Evolutionary conservation across 1,140 invertebrate genomes (phyloP), one percentile per base, ranked within the genome.

Genomic region (Ostrea edulis): DNA sequence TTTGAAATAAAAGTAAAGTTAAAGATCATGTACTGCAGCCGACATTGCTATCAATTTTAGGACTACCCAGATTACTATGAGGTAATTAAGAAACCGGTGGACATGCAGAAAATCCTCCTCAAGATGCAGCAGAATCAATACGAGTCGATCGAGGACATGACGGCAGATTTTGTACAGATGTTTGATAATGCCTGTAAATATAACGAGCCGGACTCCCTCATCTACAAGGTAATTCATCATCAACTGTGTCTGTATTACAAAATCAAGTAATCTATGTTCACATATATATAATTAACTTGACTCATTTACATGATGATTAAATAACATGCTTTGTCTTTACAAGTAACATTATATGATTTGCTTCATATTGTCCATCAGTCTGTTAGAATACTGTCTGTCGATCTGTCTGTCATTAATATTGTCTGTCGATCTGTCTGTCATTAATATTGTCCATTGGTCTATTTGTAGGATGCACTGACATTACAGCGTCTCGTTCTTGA

Each of bases 101-200:
- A 99, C 94, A 97, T 99, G 97, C 98, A 99, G 92, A 97, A 97
- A 90, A 99, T 99, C 89, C 97, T 97, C 0, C 97, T 98, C 81
- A 98, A 98, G 93, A 95, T 99, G 65, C 97, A 97, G 93, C 96
- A 96, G 54, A 94, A 92, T 51, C 93, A 95, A 87, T 99, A 99
- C 94, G 97, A 97, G 20, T 97, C 96, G 87, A 95, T 99, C 11
- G 98, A 99, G 84, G 98, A 99, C 90, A 95, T 99, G 65, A 97
- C 98, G 0, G 96, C 97, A 0, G 99, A 99, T 95, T 97, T 99
- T 93, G 97, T 98, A 90, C 95, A 99, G 20, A 99, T 99, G 98
- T 99, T 99, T 95, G 98, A 99, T 92, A 99, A 99, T 95, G 99
- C 99, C 51, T 99, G 98, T 95, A 99, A 99, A 95, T 99, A 99